Evolutionary conservation across 2,888 invertebrate species (phyloP).

Genomic region (Lydus trimaculatus): DNA sequence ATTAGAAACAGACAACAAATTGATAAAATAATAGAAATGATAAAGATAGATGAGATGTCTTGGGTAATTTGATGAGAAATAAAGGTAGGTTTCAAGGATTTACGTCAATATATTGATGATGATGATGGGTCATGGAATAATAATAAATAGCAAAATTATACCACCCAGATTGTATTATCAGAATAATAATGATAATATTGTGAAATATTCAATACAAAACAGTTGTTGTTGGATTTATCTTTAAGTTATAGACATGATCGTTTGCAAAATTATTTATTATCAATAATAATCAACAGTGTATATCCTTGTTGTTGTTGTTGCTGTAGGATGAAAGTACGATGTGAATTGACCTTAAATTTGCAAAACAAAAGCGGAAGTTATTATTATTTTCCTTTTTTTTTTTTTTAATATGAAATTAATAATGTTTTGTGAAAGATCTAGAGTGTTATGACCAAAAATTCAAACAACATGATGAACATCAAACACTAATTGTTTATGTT

Average conservation of each 20-base stretch:
- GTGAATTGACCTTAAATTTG: not conserved
- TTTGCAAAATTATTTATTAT: not conserved
- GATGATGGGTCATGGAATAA: not conserved
- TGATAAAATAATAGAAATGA: not conserved
- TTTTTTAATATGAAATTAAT: not conserved
- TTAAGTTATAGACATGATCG: not conserved
- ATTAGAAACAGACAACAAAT: no score
- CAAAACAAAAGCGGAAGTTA: not conserved
- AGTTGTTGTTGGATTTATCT: not conserved
- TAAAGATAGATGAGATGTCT: not conserved
- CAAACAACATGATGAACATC: not conserved
- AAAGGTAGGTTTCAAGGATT: constrained; percentile 2
- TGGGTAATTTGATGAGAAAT: not conserved
- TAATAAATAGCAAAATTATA: not conserved
- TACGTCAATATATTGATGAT: not conserved
- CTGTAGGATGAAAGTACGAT: not conserved
- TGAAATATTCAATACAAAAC: not conserved
- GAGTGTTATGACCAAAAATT: not conserved
- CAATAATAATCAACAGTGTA: not conserved
- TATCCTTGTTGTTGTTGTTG: not conserved
- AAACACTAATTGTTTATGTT: not conserved
- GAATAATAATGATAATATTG: not conserved
- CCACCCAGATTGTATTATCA: not conserved
- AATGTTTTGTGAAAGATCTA: not conserved
- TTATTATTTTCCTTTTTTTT: not conserved